Percentiles rank a stretch among this genome's conserved stretches.
Evolutionary conservation across 2,113 vertebrate species (phyloP).

Genomic region (Eclectus roratus): DNA sequence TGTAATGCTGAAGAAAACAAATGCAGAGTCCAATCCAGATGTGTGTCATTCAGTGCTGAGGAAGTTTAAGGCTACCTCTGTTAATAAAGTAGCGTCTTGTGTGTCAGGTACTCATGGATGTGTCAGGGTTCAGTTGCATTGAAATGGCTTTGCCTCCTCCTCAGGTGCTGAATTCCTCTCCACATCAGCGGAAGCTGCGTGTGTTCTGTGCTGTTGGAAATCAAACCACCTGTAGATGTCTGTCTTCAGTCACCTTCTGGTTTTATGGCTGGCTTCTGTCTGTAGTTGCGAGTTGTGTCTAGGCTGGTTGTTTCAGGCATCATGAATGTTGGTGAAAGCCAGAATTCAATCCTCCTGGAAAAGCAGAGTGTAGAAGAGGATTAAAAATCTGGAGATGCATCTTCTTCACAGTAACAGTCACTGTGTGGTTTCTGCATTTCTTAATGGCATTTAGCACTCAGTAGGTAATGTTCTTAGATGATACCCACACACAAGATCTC

Average conservation of each 20-base stretch:
- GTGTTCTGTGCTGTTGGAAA: neutral
- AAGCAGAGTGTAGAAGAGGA: neutral
- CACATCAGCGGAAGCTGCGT: neutral
- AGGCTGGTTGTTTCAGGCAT: neutral
- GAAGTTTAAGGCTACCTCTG: neutral
- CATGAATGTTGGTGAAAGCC: neutral
- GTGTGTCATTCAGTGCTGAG: neutral
- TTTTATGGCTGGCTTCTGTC: neutral
- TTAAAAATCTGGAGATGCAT: neutral
- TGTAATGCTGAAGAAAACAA: neutral
- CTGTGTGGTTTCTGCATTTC: too few relatives aligned
- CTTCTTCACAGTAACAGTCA: neutral
- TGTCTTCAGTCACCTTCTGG: constrained; percentile 17
- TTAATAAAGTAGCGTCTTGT: neutral
- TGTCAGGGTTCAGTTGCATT: neutral
- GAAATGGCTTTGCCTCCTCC: neutral
- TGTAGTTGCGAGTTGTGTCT: neutral
- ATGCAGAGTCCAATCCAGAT: neutral
- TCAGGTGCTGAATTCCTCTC: neutral
- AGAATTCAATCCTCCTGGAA: neutral
- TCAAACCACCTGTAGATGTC: constrained; percentile 36
- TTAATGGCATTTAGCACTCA: too few relatives aligned
- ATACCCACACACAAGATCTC: too few relatives aligned
- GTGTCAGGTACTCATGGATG: rapidly evolving
- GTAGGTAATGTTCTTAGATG: too few relatives aligned